These are phyloP conservation scores for Phragmatobia fuliginosa DNA, from an alignment of 2,888 invertebrate genomes.

Conservation along the genomic window DNA sequence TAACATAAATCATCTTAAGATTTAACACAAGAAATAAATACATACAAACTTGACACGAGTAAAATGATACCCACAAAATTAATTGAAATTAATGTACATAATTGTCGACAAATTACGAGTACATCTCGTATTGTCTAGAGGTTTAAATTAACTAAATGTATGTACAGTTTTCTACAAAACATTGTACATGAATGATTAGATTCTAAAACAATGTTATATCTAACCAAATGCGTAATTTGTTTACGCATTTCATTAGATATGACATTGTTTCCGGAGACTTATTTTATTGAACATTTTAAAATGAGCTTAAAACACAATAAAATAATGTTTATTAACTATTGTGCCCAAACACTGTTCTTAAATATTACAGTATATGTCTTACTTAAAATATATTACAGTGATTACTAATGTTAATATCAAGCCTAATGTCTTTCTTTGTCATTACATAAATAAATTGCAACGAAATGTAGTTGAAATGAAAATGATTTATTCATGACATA, in stretches of 20 bases:
- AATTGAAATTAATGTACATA: not conserved
- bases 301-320: too few relatives aligned
- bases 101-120: not conserved
- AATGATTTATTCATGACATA: too few relatives aligned
- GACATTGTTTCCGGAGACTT: not conserved
- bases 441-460: too few relatives aligned
- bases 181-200: not conserved
- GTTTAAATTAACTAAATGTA: not conserved
- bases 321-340: too few relatives aligned
- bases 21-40: not conserved
- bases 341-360: not conserved
- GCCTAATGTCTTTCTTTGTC: too few relatives aligned
- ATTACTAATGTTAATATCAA: too few relatives aligned
- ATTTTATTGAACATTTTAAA: not conserved
- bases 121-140: not conserved
- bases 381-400: not conserved
- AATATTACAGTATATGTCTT: not conserved
- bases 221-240: too few relatives aligned
- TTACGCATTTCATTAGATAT: too few relatives aligned
- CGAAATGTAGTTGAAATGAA: too few relatives aligned
- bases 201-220: not conserved
- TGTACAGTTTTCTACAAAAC: not conserved
- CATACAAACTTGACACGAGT: not conserved
- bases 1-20: too few relatives aligned
- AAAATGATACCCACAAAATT: not conserved